These are phyloP conservation scores for Sycophaga agraensis DNA, from an alignment of 1,140 invertebrate species.

Conservation along the genomic window DNA sequence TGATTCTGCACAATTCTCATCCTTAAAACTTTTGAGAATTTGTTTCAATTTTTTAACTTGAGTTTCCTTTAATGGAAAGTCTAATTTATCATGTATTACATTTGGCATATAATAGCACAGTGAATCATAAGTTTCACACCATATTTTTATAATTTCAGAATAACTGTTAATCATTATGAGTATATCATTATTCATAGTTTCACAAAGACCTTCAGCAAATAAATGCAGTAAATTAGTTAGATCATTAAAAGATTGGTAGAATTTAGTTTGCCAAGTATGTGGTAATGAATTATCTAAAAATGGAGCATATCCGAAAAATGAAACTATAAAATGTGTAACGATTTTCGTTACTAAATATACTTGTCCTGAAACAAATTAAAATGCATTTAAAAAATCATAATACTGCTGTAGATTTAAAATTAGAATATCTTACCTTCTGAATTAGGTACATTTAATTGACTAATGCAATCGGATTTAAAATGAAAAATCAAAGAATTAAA, in stretches of 20 bases:
- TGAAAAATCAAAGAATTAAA: constrained; percentile 20
- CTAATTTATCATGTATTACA: background rate
- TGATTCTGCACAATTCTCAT: background rate
- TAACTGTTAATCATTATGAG: background rate
- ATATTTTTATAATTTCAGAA: constrained; percentile 8
- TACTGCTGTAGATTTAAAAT: background rate
- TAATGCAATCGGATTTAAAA: constrained; percentile 25
- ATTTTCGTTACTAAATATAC: constrained; percentile 1
- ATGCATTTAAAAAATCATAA: background rate
- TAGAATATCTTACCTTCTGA: constrained; percentile 6
- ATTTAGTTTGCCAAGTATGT: constrained; percentile 15
- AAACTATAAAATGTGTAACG: background rate
- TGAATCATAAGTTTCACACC: constrained; percentile 23
- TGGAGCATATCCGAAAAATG: constrained; percentile 16
- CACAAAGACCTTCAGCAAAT: constrained; percentile 10
- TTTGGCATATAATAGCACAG: constrained; percentile 8
- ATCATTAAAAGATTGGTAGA: constrained; percentile 11
- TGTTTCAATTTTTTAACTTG: constrained; percentile 14
- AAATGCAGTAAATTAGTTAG: background rate
- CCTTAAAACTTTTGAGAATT: background rate
- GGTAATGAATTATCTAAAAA: constrained; percentile 18
- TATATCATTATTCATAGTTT: background rate
- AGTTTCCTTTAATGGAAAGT: constrained; percentile 14
- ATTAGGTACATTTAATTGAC: background rate
- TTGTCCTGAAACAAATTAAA: constrained; percentile 8